Evolutionary conservation across 2,888 invertebrate genomes (phyloP).

Genomic region (Marronus borbonicus): DNA sequence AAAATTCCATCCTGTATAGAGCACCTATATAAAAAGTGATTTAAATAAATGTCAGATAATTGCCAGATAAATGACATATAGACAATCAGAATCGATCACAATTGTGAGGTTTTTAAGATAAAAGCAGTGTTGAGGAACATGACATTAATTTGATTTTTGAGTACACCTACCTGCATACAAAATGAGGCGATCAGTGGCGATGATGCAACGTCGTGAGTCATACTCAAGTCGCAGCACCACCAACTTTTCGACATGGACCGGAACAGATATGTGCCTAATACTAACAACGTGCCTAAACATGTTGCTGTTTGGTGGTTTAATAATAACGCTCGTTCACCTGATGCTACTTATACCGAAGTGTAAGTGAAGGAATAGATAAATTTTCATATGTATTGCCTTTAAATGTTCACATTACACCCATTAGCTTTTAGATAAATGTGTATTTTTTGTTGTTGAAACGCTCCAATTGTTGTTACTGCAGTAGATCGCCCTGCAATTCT

Average conservation of each 20-base stretch:
- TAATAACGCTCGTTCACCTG: background rate
- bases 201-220: background rate
- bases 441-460: no score
- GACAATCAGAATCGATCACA: no score
- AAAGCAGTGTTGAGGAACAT: no score
- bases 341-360: constrained; percentile 11
- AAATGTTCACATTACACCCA: background rate
- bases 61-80: no score
- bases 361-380: background rate
- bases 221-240: background rate
- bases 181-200: background rate
- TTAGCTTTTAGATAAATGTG: background rate
- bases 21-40: no score
- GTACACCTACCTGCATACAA: background rate
- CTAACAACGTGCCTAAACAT: background rate
- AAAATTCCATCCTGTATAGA: background rate
- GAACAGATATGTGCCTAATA: background rate
- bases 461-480: no score
- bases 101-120: no score
- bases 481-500: no score
- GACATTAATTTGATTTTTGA: no score
- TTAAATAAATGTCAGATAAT: no score
- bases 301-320: background rate
- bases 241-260: background rate
- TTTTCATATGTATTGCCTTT: background rate